phyloP scores from a whole-genome alignment of 2,113 vertebrate species.

The Tretioscincus oriximinensis region DNA sequence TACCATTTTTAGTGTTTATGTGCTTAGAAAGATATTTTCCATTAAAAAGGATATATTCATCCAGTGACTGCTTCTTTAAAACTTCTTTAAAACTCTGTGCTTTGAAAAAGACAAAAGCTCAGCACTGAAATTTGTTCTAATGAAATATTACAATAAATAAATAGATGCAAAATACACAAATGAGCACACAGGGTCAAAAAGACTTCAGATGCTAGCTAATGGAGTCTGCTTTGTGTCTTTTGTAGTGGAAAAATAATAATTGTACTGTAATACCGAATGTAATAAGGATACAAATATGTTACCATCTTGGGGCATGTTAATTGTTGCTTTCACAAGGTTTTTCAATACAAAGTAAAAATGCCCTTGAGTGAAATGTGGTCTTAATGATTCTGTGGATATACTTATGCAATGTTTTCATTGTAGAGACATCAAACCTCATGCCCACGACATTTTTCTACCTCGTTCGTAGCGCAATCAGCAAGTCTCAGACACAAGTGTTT shows the following conservation, averaged over 20 bases:
- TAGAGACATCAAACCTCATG: no score
- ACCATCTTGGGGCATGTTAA: conserved; percentile 3
- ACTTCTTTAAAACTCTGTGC: no score
- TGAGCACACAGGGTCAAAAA: neutral
- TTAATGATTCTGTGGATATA: no score
- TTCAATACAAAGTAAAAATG: no score
- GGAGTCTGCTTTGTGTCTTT: conserved; percentile 20
- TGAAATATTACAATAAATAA: conserved; percentile 30
- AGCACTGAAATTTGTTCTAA: conserved; percentile 16
- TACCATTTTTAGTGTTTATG: neutral
- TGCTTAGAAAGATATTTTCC: fast-evolving
- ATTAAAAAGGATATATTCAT: conserved; percentile 31
- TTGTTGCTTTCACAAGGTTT: neutral
- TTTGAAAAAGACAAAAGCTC: conserved; percentile 42
- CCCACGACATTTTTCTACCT: no score
- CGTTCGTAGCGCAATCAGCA: no score
- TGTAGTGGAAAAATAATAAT: neutral
- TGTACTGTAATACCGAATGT: conserved; percentile 21
- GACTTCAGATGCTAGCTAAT: neutral
- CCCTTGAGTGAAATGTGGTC: no score
- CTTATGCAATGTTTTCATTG: no score
- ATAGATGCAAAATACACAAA: conserved; percentile 9
- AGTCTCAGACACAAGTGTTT: no score
- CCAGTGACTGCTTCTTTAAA: conserved; percentile 40
- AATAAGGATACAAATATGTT: conserved; percentile 17